Evolutionary conservation across 2,888 invertebrate genomes (phyloP).

Genomic region (Galeruca laticollis): DNA sequence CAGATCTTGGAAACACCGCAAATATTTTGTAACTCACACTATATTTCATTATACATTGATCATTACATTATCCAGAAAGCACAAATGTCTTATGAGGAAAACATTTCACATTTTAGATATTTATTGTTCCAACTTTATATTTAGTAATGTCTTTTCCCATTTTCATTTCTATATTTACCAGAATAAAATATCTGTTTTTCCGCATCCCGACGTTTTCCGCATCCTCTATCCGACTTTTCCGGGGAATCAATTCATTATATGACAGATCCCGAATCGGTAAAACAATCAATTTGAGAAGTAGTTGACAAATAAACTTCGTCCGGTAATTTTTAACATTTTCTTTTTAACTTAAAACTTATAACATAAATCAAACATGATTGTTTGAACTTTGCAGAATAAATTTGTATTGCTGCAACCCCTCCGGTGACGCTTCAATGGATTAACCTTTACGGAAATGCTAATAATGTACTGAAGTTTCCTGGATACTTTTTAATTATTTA

Average conservation of each 20-base stretch:
- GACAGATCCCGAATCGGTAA: conserved; percentile 14
- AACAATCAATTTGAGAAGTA: conserved; percentile 39
- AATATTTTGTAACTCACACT: no score
- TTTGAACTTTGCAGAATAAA: conserved; percentile 39
- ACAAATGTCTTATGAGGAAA: no score
- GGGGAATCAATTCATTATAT: conserved; percentile 33
- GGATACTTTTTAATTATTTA: background rate
- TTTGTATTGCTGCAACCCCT: conserved; percentile 16
- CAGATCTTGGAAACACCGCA: no score
- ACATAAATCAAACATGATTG: conserved; percentile 39
- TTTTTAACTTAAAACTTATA: conserved; percentile 18
- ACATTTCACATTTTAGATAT: no score
- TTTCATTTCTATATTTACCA: background rate
- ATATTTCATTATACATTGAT: no score
- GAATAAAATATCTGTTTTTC: conserved; percentile 20
- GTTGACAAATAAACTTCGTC: conserved; percentile 38
- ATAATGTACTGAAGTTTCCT: background rate
- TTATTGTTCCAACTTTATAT: no score
- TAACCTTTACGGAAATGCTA: conserved; percentile 22
- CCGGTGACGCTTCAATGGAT: conserved; percentile 10
- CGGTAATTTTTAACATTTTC: conserved; percentile 20
- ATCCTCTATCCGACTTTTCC: conserved; percentile 20
- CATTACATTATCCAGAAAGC: no score
- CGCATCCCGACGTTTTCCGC: conserved; percentile 18
- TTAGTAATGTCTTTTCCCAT: no score